Evolutionary conservation across 2,797 vertebrate species (phyloP), one percentile per base, ranked within the genome.

Genomic region (Aphelocoma californica): DNA sequence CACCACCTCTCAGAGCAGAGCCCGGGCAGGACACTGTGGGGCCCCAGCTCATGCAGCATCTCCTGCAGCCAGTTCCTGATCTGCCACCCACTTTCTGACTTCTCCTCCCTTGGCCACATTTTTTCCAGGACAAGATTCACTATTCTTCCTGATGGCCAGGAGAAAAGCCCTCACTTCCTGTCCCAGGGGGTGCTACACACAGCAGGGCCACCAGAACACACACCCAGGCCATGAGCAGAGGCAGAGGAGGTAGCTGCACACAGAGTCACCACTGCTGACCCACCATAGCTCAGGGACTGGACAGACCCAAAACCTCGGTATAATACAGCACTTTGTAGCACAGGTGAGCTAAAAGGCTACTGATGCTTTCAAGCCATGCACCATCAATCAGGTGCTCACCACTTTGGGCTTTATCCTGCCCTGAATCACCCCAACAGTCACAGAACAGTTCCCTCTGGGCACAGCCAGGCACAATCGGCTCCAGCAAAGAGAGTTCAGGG

Each of bases 141-240:
- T 44, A 13, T 4, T 47, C 69, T 90, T 77, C 26, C 34, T 0
- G 0, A 40, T 0, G 0, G 32, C 1, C 16, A 60, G 61, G 67
- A 60, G 36, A 69, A 65, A 69, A 66, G 51, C 8, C 15, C 9
- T 25, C 21, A 13, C 3, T 2, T 45, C 19, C 50, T 1, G 0
- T 19, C 20, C 19, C 38, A 36, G n/a, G 34, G 25, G 10, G 51
- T n/a, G 86, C 19, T 34, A 45, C 4, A 32, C 28, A 7, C 19
- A 36, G 66, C 61, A 56, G 62, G 54, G 45, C 10, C 58, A 80
- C 34, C 34, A 29, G 47, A 64, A 57, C 40, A 54, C 40, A 24
- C 36, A 21, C 11, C 38, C 87, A 65, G 77, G 20, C 75, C 57
- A 19, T 0, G 0, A 64, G 50, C 54, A 53, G 47, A 32, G 71